phyloP scores from a whole-genome alignment of 1,140 invertebrate species.

The Ostrea edulis region DNA sequence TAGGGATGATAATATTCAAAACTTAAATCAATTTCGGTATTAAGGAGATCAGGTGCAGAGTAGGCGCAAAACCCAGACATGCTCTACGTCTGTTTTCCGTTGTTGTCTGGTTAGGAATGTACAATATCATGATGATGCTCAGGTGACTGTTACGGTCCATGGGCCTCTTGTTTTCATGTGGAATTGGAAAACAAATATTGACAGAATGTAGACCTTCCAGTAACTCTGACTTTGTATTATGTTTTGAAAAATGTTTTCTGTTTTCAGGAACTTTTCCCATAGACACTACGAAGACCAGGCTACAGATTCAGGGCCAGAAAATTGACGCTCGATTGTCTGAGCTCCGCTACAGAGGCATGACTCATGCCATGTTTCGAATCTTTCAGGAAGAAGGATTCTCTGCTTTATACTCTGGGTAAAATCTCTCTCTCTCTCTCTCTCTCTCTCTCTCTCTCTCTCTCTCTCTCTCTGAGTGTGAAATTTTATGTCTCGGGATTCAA shows the following conservation, averaged over 20 bases:
- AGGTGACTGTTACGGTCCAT: too few species aligned
- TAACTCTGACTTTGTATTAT: background rate
- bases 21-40: too few species aligned
- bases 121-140: background rate
- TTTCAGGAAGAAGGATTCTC: conserved; percentile 88
- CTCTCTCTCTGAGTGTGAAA: background rate
- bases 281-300: conserved; percentile 77
- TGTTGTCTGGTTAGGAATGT: background rate
- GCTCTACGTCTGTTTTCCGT: background rate
- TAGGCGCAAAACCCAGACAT: too few species aligned
- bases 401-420: conserved; percentile 91
- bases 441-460: too few species aligned
- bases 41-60: too few species aligned
- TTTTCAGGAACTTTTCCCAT: conserved; percentile 77
- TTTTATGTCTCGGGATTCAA: background rate
- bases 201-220: background rate
- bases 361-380: conserved; percentile 92
- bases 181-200: background rate
- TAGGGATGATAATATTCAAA: too few species aligned
- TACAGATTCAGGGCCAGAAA: conserved; percentile 78
- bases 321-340: conserved; percentile 86
- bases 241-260: background rate
- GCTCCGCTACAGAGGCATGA: conserved; percentile 93
- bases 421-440: background rate
- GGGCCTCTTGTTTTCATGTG: background rate